Base-by-base conservation (phyloP, 2,797 vertebrate genomes). In the Phaenicophaeus curvirostris region DNA sequence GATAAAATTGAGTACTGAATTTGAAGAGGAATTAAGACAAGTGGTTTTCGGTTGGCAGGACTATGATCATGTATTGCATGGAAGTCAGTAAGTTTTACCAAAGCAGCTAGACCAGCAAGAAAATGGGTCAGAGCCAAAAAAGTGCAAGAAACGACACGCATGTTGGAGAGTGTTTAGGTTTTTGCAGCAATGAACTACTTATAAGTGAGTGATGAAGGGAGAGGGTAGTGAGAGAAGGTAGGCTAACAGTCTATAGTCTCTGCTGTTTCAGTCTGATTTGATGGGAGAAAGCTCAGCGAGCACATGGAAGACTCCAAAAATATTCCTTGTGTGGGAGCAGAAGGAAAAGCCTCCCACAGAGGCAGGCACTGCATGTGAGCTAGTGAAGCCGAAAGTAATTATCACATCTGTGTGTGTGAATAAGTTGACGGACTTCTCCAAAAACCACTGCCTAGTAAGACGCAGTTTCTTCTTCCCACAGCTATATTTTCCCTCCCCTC, bases 341-440 rank as follows among this genome's bases (percentile, higher is more conserved):
- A 74, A 91, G 87, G 84, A 95, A 94, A 80, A 93, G 54, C 77
- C 81, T 89, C 77, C 85, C 83, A 80, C 77, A 76, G 88, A 87
- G 74, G 21, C 12, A 91, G 65, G 78, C 72, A 39, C 50, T 92
- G 72, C 68, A 35, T 74, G 72, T 41, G 65, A 90, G 54, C 68
- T 77, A 44, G n/a, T 39, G 79, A 91, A 91, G 75, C 1, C 7
- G 67, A 78, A 91, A 92, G 61, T 77, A 92, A 92, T 95, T 92
- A 92, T 75, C 75, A 91, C 78, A 94, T 80, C 84, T 42, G 68
- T 72, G 46, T 72, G 75, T 3, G 21, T 62, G 74, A 93, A 41
- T 71, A 65, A 77, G 57, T 51, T 85, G 81, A 79, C 46, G 83
- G 53, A 73, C 50, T 89, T 90, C 54, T 91, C 72, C 86, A 87